Conservation (phyloP, 1,140 invertebrate species). For the Saccostrea cuccullata region DNA sequence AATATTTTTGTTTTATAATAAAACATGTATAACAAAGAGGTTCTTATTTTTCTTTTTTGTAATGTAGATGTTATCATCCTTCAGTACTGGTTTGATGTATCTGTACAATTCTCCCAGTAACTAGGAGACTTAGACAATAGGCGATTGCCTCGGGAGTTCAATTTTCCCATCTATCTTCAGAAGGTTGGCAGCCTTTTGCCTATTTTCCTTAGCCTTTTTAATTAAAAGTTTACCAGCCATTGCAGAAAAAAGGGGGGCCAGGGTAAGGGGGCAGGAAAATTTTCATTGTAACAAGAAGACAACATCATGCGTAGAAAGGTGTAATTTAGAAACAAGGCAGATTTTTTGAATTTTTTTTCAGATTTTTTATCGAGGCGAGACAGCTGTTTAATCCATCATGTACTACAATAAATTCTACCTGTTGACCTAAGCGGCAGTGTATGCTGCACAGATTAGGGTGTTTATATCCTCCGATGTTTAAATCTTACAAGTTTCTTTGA, state of each 20-base stretch:
- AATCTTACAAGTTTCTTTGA: conserved; percentile 7
- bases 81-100: background rate
- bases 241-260: background rate
- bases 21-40: background rate
- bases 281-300: background rate
- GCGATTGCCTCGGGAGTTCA: conserved; percentile 15
- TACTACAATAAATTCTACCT: conserved; percentile 9
- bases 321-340: background rate
- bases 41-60: background rate
- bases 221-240: conserved; percentile 24
- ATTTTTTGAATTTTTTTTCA: background rate
- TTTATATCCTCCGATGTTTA: conserved; percentile 10
- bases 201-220: conserved; percentile 16
- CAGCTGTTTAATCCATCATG: conserved; percentile 14
- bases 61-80: background rate
- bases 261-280: background rate
- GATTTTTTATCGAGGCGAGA: background rate
- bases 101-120: background rate
- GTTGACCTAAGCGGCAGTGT: background rate
- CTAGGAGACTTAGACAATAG: background rate
- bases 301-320: background rate
- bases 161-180: conserved; percentile 6
- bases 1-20: background rate
- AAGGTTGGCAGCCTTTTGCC: conserved; percentile 1
- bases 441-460: conserved; percentile 1